These are phyloP conservation scores for Leptestheria dahalacensis DNA, from an alignment of 1,140 invertebrate genomes.

Conservation along the genomic window DNA sequence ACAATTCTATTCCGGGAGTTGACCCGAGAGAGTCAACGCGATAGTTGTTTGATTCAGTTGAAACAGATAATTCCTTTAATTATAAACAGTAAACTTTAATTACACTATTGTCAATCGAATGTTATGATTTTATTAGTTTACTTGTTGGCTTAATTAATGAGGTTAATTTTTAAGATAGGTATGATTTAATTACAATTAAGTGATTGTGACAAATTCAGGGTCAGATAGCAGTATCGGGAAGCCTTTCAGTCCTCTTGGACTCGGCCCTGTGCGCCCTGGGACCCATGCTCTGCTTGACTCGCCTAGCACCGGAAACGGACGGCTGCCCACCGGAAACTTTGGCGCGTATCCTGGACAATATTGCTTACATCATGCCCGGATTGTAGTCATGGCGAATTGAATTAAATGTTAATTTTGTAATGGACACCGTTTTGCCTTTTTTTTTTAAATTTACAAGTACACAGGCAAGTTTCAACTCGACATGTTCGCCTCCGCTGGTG, in stretches of 20 bases:
- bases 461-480: too few species aligned
- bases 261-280: constrained; percentile 84
- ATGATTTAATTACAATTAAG: too few species aligned
- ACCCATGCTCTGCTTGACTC: constrained; percentile 72
- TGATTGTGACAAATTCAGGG: constrained; percentile 39
- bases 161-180: too few species aligned
- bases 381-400: constrained; percentile 38
- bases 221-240: constrained; percentile 85
- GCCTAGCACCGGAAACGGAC: constrained; percentile 59
- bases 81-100: too few species aligned
- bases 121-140: too few species aligned
- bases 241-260: constrained; percentile 83
- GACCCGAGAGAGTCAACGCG: too few species aligned
- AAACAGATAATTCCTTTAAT: too few species aligned
- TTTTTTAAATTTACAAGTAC: neutral
- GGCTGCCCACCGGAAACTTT: constrained; percentile 52
- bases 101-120: too few species aligned
- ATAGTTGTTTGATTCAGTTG: too few species aligned
- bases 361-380: constrained; percentile 93
- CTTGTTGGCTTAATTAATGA: too few species aligned
- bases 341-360: constrained; percentile 72
- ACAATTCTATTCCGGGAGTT: too few species aligned
- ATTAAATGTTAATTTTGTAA: neutral
- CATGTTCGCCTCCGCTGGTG: too few species aligned
- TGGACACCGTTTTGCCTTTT: neutral